These are phyloP conservation scores for Zeus faber DNA, from an alignment of 2,113 vertebrate species.

Conservation along the genomic window DNA sequence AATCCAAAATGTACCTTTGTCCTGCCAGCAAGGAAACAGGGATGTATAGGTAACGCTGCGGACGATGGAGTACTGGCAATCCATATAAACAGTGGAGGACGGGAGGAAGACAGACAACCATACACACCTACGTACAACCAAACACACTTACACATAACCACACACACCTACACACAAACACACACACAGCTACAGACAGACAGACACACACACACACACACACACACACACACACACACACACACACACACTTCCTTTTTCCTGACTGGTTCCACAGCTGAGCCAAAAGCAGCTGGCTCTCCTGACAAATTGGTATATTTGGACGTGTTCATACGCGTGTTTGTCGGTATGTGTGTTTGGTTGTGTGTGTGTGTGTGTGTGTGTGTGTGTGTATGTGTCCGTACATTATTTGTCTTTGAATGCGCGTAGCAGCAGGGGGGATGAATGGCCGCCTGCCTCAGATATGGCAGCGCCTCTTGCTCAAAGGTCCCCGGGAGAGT, in stretches of 20 bases:
- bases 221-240: neutral
- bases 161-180: neutral
- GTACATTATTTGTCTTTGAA: neutral
- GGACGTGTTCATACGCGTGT: no score
- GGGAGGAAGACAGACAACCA: no score
- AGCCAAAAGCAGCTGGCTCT: neutral
- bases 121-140: no score
- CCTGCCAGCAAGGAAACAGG: neutral
- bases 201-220: no score
- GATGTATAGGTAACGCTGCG: no score
- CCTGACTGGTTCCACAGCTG: neutral
- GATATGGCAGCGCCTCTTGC: neutral
- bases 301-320: neutral
- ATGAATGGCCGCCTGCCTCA: slow-evolving; percentile 8
- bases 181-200: no score
- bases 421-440: neutral
- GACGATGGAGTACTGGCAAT: neutral
- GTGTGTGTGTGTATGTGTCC: neutral
- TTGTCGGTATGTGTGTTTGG: neutral
- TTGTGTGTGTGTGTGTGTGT: neutral
- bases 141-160: no score
- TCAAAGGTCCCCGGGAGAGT: neutral
- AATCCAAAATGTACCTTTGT: no score
- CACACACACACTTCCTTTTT: neutral
- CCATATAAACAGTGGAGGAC: neutral